Evolutionary conservation across 2,797 vertebrate species (phyloP).

Genomic region (Gadopsis bispinosus): DNA sequence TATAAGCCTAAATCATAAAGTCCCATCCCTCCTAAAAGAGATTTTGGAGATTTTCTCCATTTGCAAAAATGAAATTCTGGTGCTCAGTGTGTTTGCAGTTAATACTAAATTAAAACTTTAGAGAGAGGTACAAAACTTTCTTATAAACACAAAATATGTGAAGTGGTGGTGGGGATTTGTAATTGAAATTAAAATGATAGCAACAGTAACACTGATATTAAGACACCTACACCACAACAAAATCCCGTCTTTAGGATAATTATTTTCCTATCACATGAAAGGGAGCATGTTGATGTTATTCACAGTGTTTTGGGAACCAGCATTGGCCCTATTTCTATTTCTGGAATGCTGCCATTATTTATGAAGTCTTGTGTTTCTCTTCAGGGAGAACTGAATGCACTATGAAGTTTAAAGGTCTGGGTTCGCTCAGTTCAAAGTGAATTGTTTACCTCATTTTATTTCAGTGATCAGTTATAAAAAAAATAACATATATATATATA

Average conservation of each 20-base stretch:
- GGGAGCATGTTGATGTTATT: constrained; percentile 54
- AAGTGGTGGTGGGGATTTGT: background rate
- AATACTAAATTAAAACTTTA: constrained; percentile 19
- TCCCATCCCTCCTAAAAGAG: constrained; percentile 1
- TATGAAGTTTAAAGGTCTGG: constrained; percentile 43
- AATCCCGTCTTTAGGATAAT: constrained; percentile 35
- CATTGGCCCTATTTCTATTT: constrained; percentile 67
- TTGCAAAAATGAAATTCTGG: constrained; percentile 10
- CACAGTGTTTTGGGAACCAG: constrained; percentile 43
- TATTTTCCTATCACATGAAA: constrained; percentile 41
- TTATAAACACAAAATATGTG: background rate
- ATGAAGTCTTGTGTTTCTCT: constrained; percentile 63
- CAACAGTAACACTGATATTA: constrained; percentile 25
- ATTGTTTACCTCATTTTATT: constrained; percentile 42
- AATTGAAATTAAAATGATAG: constrained; percentile 1
- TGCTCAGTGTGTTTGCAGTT: background rate
- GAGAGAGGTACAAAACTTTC: constrained; percentile 8
- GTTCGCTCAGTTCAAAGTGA: constrained; percentile 47
- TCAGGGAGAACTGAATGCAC: constrained; percentile 49
- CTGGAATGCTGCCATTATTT: constrained; percentile 67
- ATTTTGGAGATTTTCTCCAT: constrained; percentile 9
- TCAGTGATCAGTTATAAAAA: constrained; percentile 6
- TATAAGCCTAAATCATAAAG: constrained; percentile 19
- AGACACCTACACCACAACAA: constrained; percentile 27
- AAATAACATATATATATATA: background rate